Evolutionary conservation across 1,140 invertebrate genomes (phyloP), one percentile per base, ranked within the genome.

Genomic region (Scaptomyza graminum): DNA sequence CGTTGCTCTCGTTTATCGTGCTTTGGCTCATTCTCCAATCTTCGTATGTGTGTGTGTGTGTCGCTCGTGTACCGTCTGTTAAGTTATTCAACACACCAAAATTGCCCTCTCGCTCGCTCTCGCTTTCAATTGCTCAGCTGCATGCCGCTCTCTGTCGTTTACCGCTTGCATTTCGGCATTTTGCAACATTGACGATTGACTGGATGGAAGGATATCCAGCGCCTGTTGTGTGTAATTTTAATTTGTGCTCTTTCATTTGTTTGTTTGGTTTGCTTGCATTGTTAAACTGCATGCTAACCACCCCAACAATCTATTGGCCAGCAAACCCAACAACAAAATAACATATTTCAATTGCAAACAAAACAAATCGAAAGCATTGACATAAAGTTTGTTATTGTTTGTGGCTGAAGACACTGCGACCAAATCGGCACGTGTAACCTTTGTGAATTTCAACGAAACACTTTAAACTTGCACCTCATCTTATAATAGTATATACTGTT

Each of bases 21-120:
- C 28, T 76, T 68, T 76, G 34, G 51, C 28, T 60, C 74, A 76
- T 79, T 79, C 64, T 74, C 74, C 41, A 60, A 55, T 64, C 70
- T 76, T 74, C 76, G 63, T 76, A 18, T 31, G 28, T 31, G 28
- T 59, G 71, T 43, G 71, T 72, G n/a, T n/a, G n/a, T n/a, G 74
- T 68, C 61, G 66, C 43, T 71, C 62, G 12, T 70, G 28, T 64
- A 47, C 57, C 62, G 60, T 72, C 43, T 41, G 47, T 56, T 16
- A 62, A 60, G 31, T 75, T 75, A 46, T 75, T 63, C 72, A 74
- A 62, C 66, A 68, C 63, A 69, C 28, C 66, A 41, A 4, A 52
- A 22, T 46, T 62, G 44, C 11, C 46, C 39, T 60, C 71, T 52
- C 65, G 39, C 71, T 74, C 47, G 12, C 37, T n/a, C n/a, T n/a